These are phyloP conservation scores for Teleogryllus occipitalis DNA, from an alignment of 1,140 invertebrate species.

Conservation along the genomic window DNA sequence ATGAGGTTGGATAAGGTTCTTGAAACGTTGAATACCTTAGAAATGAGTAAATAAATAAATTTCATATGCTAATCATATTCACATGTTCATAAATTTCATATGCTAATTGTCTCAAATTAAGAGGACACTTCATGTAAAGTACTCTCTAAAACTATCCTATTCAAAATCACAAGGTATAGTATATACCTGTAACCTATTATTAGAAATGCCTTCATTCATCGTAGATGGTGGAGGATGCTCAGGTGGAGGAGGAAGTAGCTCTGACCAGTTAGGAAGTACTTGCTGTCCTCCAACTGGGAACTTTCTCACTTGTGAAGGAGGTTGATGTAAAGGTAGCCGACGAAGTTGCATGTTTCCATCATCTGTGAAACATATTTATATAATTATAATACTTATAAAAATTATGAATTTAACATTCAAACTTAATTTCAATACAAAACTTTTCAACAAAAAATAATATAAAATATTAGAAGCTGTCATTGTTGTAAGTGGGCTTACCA, in stretches of 20 bases:
- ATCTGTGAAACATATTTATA: conserved; percentile 27
- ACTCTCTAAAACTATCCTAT: no score
- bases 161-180: no score
- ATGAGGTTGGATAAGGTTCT: no score
- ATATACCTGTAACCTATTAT: neutral
- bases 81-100: no score
- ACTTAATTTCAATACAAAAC: no score
- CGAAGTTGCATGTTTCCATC: conserved; percentile 33
- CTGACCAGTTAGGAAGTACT: conserved; percentile 62
- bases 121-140: no score
- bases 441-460: neutral
- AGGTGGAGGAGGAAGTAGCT: conserved; percentile 68
- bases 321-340: neutral
- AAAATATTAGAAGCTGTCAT: neutral
- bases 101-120: no score
- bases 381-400: neutral
- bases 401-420: neutral
- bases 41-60: no score
- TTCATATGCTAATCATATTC: no score
- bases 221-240: conserved; percentile 61
- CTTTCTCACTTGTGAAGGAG: neutral
- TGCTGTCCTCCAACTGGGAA: conserved; percentile 27
- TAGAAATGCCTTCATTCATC: conserved; percentile 23
- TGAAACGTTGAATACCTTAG: no score
- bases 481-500: conserved; percentile 13